phyloP scores from a whole-genome alignment of 1,140 invertebrate genomes.

The Psilanteris sp. region DNA sequence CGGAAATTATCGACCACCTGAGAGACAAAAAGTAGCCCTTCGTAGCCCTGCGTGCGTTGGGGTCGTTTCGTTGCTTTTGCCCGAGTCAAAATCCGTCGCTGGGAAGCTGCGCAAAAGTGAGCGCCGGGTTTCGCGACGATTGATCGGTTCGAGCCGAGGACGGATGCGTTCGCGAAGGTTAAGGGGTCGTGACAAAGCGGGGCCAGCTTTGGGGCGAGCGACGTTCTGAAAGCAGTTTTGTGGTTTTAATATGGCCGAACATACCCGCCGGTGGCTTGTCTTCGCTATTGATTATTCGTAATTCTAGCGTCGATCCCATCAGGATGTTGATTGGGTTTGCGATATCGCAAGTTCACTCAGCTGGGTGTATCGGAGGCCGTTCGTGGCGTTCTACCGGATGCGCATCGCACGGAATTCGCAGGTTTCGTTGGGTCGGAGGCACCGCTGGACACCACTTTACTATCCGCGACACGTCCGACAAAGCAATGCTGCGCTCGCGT shows the following conservation, averaged over 20 bases:
- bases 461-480: conserved; percentile 34
- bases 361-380: neutral
- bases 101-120: conserved; percentile 53
- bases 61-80: too few species aligned
- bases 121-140: conserved; percentile 18
- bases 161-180: neutral
- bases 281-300: conserved; percentile 15
- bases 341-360: neutral
- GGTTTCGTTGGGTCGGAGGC: conserved; percentile 1
- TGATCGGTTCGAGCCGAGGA: conserved; percentile 31
- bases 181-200: conserved; percentile 8
- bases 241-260: conserved; percentile 27
- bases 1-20: too few species aligned
- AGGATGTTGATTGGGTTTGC: conserved; percentile 3
- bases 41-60: too few species aligned
- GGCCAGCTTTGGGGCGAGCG: neutral
- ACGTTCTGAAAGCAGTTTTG: neutral
- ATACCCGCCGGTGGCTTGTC: conserved; percentile 31
- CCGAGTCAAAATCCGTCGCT: too few species aligned
- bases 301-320: conserved; percentile 37
- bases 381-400: neutral
- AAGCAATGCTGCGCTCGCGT: conserved; percentile 21
- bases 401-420: conserved; percentile 12
- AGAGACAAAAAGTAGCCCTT: too few species aligned
- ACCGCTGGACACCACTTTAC: conserved; percentile 41